These are phyloP conservation scores for Nephila pilipes DNA, from an alignment of 1,140 invertebrate genomes.

Conservation along the genomic window DNA sequence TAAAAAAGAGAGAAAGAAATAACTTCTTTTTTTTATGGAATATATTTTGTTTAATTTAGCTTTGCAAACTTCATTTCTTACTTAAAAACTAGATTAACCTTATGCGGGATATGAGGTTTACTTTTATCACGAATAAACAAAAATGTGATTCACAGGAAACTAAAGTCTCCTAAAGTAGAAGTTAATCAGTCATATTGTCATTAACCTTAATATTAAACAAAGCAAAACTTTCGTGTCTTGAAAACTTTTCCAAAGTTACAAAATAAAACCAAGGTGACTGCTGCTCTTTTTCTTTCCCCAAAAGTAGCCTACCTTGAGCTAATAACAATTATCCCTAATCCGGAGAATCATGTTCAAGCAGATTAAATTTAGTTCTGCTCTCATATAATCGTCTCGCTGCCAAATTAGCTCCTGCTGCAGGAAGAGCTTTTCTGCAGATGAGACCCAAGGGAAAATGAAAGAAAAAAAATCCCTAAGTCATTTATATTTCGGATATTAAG, in stretches of 20 bases:
- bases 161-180: not conserved
- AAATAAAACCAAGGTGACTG: not conserved
- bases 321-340: constrained; percentile 17
- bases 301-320: not conserved
- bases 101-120: no score
- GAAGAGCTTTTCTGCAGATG: not conserved
- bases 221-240: not conserved
- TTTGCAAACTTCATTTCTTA: no score
- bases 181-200: not conserved
- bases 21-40: no score
- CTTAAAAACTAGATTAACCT: no score
- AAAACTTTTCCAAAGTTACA: not conserved
- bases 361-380: constrained; percentile 5
- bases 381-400: not conserved
- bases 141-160: no score
- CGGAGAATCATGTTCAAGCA: not conserved
- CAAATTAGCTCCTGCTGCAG: not conserved
- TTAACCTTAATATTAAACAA: not conserved
- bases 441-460: not conserved
- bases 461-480: not conserved
- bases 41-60: no score
- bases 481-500: not conserved
- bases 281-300: not conserved
- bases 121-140: no score
- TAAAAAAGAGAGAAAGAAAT: no score